Conservation (phyloP, 1,140 invertebrate genomes). For the Leptinotarsa defecta region DNA sequence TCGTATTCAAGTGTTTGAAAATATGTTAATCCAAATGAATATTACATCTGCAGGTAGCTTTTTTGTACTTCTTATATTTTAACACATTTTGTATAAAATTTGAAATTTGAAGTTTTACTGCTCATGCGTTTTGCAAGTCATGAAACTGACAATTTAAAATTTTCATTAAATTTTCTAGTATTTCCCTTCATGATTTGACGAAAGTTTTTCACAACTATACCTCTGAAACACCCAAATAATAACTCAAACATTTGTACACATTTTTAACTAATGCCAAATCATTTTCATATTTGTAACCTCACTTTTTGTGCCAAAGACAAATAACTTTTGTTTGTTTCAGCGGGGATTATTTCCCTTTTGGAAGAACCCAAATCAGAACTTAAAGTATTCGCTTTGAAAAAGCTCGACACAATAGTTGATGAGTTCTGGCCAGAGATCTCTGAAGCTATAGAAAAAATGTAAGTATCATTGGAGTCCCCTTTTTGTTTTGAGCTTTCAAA, state of each 20-base stretch:
- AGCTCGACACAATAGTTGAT: constrained; percentile 92
- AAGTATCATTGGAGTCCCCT: constrained; percentile 49
- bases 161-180: constrained; percentile 3
- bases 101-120: constrained; percentile 26
- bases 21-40: constrained; percentile 42
- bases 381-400: constrained; percentile 89
- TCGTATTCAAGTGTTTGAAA: neutral
- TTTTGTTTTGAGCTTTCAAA: too few species aligned
- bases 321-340: constrained; percentile 56
- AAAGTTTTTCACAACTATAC: neutral
- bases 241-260: constrained; percentile 3
- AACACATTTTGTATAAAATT: constrained; percentile 16
- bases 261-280: too few species aligned
- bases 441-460: constrained; percentile 96
- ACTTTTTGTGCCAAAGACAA: constrained; percentile 15
- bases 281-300: constrained; percentile 31
- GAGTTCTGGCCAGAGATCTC: constrained; percentile 99
- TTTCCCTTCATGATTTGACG: neutral
- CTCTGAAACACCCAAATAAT: neutral
- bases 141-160: constrained; percentile 22
- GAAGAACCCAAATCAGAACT: constrained; percentile 92
- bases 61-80: neutral
- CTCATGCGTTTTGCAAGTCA: constrained; percentile 47
- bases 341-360: constrained; percentile 93
- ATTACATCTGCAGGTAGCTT: constrained; percentile 49